Evolutionary conservation across 2,888 invertebrate species (phyloP), one percentile per base, ranked within the genome.

Genomic region (Bedellia somnulentella): DNA sequence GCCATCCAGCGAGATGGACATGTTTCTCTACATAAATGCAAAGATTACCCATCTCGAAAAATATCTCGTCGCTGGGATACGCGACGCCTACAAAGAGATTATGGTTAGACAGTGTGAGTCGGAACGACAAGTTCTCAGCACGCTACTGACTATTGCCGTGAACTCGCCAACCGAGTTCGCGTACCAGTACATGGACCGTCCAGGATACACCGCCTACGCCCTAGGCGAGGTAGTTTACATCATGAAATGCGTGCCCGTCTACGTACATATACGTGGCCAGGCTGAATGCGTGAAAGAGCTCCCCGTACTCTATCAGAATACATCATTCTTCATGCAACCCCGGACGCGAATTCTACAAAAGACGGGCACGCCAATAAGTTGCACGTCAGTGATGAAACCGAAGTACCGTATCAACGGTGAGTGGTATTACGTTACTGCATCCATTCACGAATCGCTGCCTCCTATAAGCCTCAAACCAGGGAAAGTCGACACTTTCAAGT

Each of bases 141-240:
- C 32, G 30, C 28, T 34, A 14, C 14, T 35, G 0, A 5, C 35
- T 1, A 3, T 35, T 2, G 35, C 35, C 0, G 27, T 30, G 1
- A 30, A 32, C 4, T 29, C 32, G 17, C 35, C 35, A 2, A 24
- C 30, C 1, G 35, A 35, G 9, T 35, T 35, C 16, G 32, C 31
- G 1, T 31, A 29, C 8, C 12, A 15, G 1, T 34, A 16, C 8
- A 34, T 16, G 27, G 4, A 27, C 11, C 18, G 30, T 16, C 30
- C 33, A 9, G 33, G 33, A 1, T 34, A 34, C 14, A 23, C 30
- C 1, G 33, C 24, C 1, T 23, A 30, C 3, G 17, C 27, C 0
- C 30, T 34, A 24, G 33, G 30, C 1, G 30, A 34, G n/a, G 30
- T 17, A 28, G 12, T 28, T 2, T 16, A 30, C 10, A 24, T 24